Base-by-base conservation (phyloP, 2,888 invertebrate genomes). In the Euplexia lucipara region DNA sequence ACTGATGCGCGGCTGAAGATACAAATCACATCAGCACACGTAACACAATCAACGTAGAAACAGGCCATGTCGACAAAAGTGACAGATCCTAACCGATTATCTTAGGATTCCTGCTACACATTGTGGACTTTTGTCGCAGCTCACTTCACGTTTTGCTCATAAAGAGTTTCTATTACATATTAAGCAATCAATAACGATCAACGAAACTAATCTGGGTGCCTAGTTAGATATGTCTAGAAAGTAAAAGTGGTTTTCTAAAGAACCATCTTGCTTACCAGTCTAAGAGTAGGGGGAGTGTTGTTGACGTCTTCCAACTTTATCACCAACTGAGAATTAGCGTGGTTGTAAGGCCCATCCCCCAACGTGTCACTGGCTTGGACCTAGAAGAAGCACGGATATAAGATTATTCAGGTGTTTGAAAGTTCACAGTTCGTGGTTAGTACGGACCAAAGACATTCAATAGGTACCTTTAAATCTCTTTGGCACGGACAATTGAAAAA, bases 291-390 rank as follows among this genome's bases (percentile, higher is more conserved):
- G 0, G 96, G 96, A 60, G 97, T 97, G 86, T 98, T 97, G 88
- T 98, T 98, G 45, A 97, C 96, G 88, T 98, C 98, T 7, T 90
- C 80, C 0, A 98, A 93, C 57, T 95, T 92, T 37, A 98, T 96
- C 26, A 94, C 95, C 10, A 97, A 84, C 75, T 96, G 96, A 0
- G 96, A 91, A 10, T 95, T 96, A 0, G 93, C 90, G 1, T 90
- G 93, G 85, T 96, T 95, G 70, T 83, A 86, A 0, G 91, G 88
- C n/a, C 47, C 59, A 3, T 85, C 90, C 5, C 91, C 88, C 3
- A 96, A 83, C 0, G 95, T 95, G 72, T 96, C 96, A 9, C 86
- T 91, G 1, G 95, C 96, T 72, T 90, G 89, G 8, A 94, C 83
- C 94, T 95, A 62, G 0, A 58, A 70, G 45, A 8, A 53, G 10